Evolutionary conservation across 2,797 vertebrate species (phyloP).

Genomic region (Cryptoblepharus egeriae): DNA sequence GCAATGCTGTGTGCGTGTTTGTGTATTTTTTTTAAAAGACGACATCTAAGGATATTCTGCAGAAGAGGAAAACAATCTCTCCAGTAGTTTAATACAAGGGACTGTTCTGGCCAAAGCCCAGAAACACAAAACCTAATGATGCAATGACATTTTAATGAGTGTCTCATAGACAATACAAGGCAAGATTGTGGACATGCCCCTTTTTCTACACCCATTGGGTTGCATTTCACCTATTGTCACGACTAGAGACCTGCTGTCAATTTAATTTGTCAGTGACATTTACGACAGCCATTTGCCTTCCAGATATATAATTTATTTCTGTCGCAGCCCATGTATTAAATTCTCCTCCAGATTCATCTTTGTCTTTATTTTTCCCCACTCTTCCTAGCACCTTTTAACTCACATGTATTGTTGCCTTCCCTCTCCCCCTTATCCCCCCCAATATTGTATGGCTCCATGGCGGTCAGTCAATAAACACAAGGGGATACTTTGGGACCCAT

Average conservation of each 20-base stretch:
- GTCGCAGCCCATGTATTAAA: conserved; percentile 73
- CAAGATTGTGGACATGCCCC: conserved; percentile 30
- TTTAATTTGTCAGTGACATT: conserved; percentile 72
- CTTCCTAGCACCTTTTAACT: conserved; percentile 49
- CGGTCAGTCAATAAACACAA: conserved; percentile 64
- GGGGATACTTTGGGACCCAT: conserved; percentile 72
- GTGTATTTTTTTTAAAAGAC: not conserved
- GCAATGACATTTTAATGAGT: conserved; percentile 32
- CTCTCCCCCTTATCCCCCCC: not conserved
- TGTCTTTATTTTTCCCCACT: conserved; percentile 4
- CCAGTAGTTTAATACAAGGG: conserved; percentile 17
- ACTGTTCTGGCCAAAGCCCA: not conserved
- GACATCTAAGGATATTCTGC: not conserved
- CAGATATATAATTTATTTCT: conserved; percentile 65
- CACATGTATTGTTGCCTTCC: conserved; percentile 52
- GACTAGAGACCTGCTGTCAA: conserved; percentile 51
- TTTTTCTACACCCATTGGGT: conserved; percentile 7
- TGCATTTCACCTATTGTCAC: conserved; percentile 55
- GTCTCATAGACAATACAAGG: conserved; percentile 10
- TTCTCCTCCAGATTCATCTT: conserved; percentile 39
- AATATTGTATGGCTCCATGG: conserved; percentile 50
- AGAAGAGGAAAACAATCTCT: not conserved
- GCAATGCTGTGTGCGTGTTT: not conserved
- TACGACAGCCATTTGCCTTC: conserved; percentile 68
- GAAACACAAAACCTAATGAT: conserved; percentile 13